Conservation (phyloP, 2,797 vertebrate genomes). For the Graptemys geographica region DNA sequence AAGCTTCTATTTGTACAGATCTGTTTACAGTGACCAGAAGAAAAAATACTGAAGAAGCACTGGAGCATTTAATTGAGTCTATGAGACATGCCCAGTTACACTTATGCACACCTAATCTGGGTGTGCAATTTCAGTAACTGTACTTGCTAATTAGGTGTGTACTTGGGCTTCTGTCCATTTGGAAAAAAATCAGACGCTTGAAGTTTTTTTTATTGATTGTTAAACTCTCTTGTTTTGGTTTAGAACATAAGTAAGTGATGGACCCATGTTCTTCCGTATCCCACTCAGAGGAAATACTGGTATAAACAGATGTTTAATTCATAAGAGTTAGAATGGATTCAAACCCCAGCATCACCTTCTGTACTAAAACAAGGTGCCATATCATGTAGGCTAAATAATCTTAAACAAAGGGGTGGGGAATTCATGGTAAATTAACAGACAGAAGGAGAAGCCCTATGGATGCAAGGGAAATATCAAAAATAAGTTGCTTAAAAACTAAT, state of each 20-base stretch:
- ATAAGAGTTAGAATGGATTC: conserved; percentile 9
- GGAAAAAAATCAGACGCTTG: neutral
- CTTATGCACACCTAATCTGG: neutral
- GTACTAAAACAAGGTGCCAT: neutral
- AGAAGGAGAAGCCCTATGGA: neutral
- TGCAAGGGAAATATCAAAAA: neutral
- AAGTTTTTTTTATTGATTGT: neutral
- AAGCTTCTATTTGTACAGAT: conserved; percentile 1
- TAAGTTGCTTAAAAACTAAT: neutral
- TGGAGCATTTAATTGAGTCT: conserved; percentile 68
- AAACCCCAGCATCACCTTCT: neutral
- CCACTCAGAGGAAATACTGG: neutral
- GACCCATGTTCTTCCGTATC: neutral
- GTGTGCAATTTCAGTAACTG: conserved; percentile 14
- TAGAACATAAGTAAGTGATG: neutral
- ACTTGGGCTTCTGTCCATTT: neutral
- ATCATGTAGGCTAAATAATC: neutral
- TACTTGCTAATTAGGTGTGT: conserved; percentile 33
- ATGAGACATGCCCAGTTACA: conserved; percentile 13
- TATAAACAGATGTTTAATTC: conserved; percentile 29
- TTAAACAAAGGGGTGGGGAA: neutral
- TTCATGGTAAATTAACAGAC: neutral
- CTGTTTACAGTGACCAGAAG: conserved; percentile 45
- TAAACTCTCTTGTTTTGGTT: neutral
- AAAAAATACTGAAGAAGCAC: conserved; percentile 48